These are phyloP conservation scores for Lutraria lutraria DNA, from an alignment of 2,888 invertebrate species.

Conservation along the genomic window DNA sequence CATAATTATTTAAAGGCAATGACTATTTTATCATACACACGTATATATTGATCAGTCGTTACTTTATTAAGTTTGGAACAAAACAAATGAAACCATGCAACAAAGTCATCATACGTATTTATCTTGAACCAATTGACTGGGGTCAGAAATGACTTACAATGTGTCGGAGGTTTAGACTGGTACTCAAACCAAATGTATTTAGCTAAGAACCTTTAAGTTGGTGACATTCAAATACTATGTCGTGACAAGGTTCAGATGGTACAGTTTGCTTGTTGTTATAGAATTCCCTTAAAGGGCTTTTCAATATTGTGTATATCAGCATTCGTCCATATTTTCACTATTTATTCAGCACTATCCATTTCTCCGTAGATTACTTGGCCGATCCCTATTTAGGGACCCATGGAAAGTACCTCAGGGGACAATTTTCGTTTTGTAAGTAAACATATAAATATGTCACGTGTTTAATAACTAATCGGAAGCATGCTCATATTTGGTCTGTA, in stretches of 20 bases:
- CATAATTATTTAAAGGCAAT: too few relatives aligned
- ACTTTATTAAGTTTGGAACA: too few relatives aligned
- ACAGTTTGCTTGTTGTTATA: background rate
- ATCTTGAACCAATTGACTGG: too few relatives aligned
- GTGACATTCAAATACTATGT: background rate
- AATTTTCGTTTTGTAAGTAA: constrained; percentile 73
- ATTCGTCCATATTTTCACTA: constrained; percentile 1
- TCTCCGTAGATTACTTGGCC: constrained; percentile 65
- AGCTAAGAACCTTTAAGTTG: too few relatives aligned
- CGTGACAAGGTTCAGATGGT: background rate
- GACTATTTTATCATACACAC: too few relatives aligned
- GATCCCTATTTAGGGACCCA: constrained; percentile 71
- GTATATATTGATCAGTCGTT: too few relatives aligned
- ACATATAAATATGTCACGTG: constrained; percentile 8
- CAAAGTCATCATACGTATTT: too few relatives aligned
- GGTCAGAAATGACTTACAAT: too few relatives aligned
- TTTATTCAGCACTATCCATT: constrained; percentile 15
- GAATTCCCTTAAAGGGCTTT: background rate
- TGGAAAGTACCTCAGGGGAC: constrained; percentile 71
- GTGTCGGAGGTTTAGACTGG: too few relatives aligned
- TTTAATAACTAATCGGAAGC: constrained; percentile 30
- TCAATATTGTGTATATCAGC: background rate
- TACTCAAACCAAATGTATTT: too few relatives aligned
- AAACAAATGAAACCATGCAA: too few relatives aligned
- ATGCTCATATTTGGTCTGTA: constrained; percentile 9